Evolutionary conservation across 2,888 invertebrate genomes (phyloP).

Genomic region (Ennomos fuscantarius): DNA sequence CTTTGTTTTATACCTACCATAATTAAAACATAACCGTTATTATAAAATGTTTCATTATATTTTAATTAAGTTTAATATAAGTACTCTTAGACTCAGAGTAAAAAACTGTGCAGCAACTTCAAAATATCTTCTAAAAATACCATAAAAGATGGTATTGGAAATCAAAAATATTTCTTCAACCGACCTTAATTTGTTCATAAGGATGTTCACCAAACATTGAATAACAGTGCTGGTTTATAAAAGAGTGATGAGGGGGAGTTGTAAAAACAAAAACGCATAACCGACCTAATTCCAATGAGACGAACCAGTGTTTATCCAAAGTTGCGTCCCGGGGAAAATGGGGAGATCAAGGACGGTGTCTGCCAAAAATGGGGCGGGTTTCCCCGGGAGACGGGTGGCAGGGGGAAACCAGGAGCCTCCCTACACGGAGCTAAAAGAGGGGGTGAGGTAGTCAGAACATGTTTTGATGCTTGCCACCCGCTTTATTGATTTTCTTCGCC

Average conservation of each 20-base stretch:
- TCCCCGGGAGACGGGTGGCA: slow-evolving; percentile 75
- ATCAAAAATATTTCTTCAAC: no score
- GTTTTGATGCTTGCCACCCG: slow-evolving; percentile 83
- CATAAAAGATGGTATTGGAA: no score
- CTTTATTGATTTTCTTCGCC: slow-evolving; percentile 81
- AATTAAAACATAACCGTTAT: no score
- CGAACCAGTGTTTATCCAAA: slow-evolving; percentile 81
- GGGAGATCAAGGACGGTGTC: slow-evolving; percentile 84
- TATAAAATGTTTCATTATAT: no score
- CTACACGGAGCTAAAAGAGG: slow-evolving; percentile 46
- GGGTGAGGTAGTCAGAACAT: slow-evolving; percentile 58
- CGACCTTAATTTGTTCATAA: no score
- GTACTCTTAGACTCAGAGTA: no score
- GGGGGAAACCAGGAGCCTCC: slow-evolving; percentile 40
- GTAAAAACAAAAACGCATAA: slow-evolving; percentile 67
- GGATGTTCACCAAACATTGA: no score
- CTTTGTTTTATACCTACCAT: neutral
- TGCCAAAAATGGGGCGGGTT: slow-evolving; percentile 83
- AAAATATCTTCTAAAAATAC: no score
- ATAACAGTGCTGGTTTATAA: slow-evolving; percentile 32
- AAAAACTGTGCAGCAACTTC: no score
- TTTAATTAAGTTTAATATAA: no score
- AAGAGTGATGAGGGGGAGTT: slow-evolving; percentile 41
- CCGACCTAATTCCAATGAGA: slow-evolving; percentile 81
- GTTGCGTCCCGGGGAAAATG: slow-evolving; percentile 73